Conservation (phyloP, 2,888 invertebrate species). For the Spatulosminthurus flaviceps region DNA sequence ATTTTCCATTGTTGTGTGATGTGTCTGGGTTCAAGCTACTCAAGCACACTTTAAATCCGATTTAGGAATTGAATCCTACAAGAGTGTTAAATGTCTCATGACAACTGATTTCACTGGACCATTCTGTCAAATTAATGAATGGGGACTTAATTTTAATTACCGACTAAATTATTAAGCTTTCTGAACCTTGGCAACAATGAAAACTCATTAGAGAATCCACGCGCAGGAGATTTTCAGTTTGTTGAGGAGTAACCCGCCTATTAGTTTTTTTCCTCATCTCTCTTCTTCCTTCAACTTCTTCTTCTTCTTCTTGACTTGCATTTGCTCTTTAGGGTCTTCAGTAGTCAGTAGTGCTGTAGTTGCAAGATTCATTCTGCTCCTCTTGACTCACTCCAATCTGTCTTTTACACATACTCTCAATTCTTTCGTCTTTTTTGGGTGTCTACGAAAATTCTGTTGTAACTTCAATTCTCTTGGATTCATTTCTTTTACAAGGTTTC, state of each 20-base stretch:
- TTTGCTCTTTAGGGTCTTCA: not conserved
- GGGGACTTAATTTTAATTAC: constrained; percentile 33
- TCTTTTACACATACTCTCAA: not conserved
- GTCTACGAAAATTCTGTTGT: constrained; percentile 14
- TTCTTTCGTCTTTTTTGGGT: constrained; percentile 30
- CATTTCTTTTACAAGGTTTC: not conserved
- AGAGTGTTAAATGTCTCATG: constrained; percentile 28
- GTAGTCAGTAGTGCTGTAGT: not conserved
- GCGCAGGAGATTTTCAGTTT: constrained; percentile 39
- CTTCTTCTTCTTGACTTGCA: constrained; percentile 15
- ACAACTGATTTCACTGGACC: constrained; percentile 6
- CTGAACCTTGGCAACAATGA: constrained; percentile 45
- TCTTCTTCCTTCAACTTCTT: constrained; percentile 20
- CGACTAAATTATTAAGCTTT: constrained; percentile 27
- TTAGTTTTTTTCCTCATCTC: constrained; percentile 41
- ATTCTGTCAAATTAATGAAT: constrained; percentile 23
- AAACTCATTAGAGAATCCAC: constrained; percentile 41
- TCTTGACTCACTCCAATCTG: not conserved
- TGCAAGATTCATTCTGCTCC: not conserved
- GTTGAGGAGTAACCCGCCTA: constrained; percentile 43
- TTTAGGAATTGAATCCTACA: constrained; percentile 42
- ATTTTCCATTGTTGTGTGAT: constrained; percentile 46
- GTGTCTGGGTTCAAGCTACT: constrained; percentile 27
- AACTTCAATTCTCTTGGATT: not conserved
- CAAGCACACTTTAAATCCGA: constrained; percentile 39